These are phyloP conservation scores for Masticophis lateralis DNA, from an alignment of 2,797 vertebrate species.

Conservation along the genomic window DNA sequence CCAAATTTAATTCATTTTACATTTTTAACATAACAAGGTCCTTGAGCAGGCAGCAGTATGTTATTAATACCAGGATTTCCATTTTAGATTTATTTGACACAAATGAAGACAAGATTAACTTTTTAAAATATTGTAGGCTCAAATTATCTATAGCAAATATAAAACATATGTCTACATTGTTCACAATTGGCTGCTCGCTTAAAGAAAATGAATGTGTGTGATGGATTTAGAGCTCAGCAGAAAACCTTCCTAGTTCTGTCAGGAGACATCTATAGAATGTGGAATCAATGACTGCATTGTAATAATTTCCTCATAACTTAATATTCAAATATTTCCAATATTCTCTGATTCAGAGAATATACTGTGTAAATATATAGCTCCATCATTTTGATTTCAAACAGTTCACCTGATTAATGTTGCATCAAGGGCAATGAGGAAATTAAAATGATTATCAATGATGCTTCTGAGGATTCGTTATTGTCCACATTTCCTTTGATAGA, in stretches of 20 bases:
- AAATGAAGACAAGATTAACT: slow-evolving; percentile 28
- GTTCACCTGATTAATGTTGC: not conserved
- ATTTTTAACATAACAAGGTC: slow-evolving; percentile 48
- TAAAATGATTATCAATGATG: not conserved
- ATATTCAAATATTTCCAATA: not conserved
- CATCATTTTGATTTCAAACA: not conserved
- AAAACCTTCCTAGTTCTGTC: not conserved
- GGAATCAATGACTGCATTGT: not conserved
- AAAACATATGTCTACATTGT: not conserved
- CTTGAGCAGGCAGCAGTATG: slow-evolving; percentile 38
- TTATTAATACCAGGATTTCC: slow-evolving; percentile 45
- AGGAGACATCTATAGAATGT: not conserved
- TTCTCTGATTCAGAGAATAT: not conserved
- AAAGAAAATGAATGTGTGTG: not conserved
- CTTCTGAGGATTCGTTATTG: not conserved
- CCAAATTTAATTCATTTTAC: slow-evolving; percentile 53
- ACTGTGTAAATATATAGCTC: not conserved
- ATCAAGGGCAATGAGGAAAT: not conserved
- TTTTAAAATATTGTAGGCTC: not conserved
- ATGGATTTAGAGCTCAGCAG: not conserved
- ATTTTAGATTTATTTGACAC: slow-evolving; percentile 49
- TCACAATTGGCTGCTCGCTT: not conserved
- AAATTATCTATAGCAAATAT: not conserved
- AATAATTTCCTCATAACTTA: not conserved
- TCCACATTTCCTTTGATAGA: not conserved